A percentile compares a stretch with the other conserved stretches of the same genome.
phyloP scores from a whole-genome alignment of 2,113 vertebrate genomes.

The Catharus minimus region DNA sequence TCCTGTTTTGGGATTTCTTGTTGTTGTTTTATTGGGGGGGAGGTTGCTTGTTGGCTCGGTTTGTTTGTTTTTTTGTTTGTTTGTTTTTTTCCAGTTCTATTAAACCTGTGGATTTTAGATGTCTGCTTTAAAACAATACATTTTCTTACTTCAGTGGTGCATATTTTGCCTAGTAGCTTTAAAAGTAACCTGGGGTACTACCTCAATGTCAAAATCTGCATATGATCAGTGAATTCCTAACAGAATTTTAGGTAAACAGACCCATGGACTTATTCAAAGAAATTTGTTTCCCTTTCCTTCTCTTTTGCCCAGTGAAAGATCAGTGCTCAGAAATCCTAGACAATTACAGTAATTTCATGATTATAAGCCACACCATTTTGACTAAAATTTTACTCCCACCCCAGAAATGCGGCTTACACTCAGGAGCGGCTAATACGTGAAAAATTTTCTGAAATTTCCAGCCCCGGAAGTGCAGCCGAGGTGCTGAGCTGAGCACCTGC shows the following conservation, averaged over 20 bases:
- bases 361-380: too few relatives aligned
- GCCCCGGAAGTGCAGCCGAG: too few relatives aligned
- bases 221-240: background rate
- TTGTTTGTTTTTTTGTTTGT: background rate
- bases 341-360: background rate
- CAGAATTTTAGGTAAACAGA: background rate
- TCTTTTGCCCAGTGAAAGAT: background rate
- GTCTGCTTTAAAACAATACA: background rate
- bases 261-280: background rate
- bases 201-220: background rate
- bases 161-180: background rate
- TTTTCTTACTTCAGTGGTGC: background rate
- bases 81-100: background rate
- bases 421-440: too few relatives aligned
- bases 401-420: too few relatives aligned
- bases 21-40: background rate
- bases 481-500: too few relatives aligned
- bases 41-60: accelerated
- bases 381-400: too few relatives aligned
- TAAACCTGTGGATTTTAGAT: background rate
- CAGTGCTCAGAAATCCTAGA: background rate
- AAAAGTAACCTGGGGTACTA: background rate
- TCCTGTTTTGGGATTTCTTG: background rate
- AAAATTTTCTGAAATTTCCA: too few relatives aligned
- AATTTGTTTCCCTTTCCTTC: background rate